Evolutionary conservation across 2,888 invertebrate genomes (phyloP), one percentile per base, ranked within the genome.

Genomic region (Aromia moschata): DNA sequence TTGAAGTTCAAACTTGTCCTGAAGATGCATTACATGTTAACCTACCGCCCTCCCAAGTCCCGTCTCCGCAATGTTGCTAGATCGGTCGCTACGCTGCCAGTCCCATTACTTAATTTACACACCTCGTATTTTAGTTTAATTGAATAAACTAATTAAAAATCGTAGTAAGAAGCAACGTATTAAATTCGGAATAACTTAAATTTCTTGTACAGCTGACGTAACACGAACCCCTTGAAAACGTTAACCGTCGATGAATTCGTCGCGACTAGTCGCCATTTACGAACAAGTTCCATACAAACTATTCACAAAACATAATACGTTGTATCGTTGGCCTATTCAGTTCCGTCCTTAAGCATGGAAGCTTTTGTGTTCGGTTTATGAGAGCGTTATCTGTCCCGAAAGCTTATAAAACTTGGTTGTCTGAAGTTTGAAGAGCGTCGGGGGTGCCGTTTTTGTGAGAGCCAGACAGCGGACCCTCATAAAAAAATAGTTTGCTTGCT

Each of bases 361-460:
- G 30, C 56, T 14, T 43, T 47, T 56, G 46, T 47, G 38, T 16
- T 38, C 7, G 18, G 30, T 40, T 49, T 49, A 49, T 38, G 49
- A 49, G 36, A 38, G 11, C 25, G 30, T 51, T 51, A 51, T 51
- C 40, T 36, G 40, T 3, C n/a, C 40, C 14, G 4, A 25, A n/a
- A 51, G 40, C 40, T 25, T 40, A 40, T 51, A 51, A 51, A 40
- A 40, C 2, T 51, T 51, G 45, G 30, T 9, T 12, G 12, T 31
- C 20, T 18, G 9, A 30, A 45, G 30, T 12, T 12, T n/a, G 12
- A 15, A 14, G 9, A 16, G 5, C 12, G 16, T 40, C 16, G 12
- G 9, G 40, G 16, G 40, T 16, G 37, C 14, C 37, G 37, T 37
- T 11, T 37, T 37, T 12, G 14, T 4, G 14, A 14, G 37, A 11